Evolutionary conservation across 2,113 vertebrate species (phyloP), one percentile per base, ranked within the genome.

Genomic region (Grantiella picta): DNA sequence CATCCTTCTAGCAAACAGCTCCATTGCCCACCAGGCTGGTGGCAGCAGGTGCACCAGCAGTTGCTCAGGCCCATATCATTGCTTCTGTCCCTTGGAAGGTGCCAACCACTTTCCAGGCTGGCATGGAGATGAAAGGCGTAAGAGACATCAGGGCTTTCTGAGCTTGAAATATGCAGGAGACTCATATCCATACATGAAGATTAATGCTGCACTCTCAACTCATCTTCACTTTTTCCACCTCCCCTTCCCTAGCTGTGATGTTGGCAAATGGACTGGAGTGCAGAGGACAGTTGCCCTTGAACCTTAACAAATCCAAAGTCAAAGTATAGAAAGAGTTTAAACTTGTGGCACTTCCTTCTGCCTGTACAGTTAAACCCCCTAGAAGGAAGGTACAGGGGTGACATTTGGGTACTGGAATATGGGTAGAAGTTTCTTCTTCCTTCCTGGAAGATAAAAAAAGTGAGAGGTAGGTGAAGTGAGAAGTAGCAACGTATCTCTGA

Each of bases 321-420:
- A 21, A 85, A 82, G 15, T 7, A 59, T 1, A 64, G 77, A 65
- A 79, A 24, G 33, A 85, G 10, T 44, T 44, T 28, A 73, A 78
- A 75, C 22, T 53, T 68, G 56, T 28, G 31, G 21, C 0, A 0
- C 29, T 85, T 91, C 50, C 40, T 94, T 76, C 45, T 69, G 19
- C 19, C 33, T 72, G 1, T 50, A 17, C 8, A 16, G 19, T 21
- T 68, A 77, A 90, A 87, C 11, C 3, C 12, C 29, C 23, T 40
- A 42, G 28, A 57, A 16, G 10, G 27, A 73, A 81, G 22, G 35
- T 31, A 44, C n/a, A 21, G 56, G 16, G n/a, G 10, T 68, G 36
- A 36, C 12, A 12, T n/a, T 29, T 0, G 0, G 13, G 11, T 29
- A 28, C n/a, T 64, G 28, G 64, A 42, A 40, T 42, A 53, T 0